Conservation (phyloP, 1,140 invertebrate species). For the Drosophila micromelanica region DNA sequence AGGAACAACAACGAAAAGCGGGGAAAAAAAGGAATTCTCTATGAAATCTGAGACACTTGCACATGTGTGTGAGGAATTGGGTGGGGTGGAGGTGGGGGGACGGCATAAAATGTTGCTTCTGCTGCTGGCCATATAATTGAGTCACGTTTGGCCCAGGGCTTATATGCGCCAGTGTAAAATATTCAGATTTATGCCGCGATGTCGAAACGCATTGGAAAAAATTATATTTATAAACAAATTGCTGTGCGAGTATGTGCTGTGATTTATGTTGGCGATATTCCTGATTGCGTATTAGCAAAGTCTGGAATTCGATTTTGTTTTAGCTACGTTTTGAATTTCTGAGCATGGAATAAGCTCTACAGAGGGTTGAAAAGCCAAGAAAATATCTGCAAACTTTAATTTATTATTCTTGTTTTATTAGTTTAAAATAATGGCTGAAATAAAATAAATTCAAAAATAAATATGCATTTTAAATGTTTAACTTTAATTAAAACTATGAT, state of each 20-base stretch:
- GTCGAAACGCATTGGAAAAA: conserved; percentile 21
- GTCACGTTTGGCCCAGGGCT: conserved; percentile 77
- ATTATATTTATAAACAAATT: conserved; percentile 42
- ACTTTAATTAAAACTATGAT: too few relatives aligned
- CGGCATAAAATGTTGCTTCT: conserved; percentile 5
- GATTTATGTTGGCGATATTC: conserved; percentile 64
- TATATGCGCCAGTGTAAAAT: conserved; percentile 58
- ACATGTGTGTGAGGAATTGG: conserved; percentile 1
- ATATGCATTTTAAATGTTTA: too few relatives aligned
- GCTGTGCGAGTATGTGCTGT: conserved; percentile 33
- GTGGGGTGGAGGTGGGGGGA: background rate
- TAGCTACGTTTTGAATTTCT: background rate
- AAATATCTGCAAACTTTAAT: too few relatives aligned
- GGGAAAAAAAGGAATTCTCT: conserved; percentile 15
- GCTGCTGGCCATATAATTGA: conserved; percentile 76
- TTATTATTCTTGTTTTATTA: too few relatives aligned
- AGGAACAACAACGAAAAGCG: conserved; percentile 15
- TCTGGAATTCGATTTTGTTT: background rate
- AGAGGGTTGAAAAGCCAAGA: too few relatives aligned
- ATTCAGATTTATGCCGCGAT: conserved; percentile 78
- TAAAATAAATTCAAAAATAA: too few relatives aligned
- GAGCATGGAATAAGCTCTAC: too few relatives aligned
- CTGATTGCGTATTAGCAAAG: conserved; percentile 37
- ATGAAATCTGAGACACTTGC: conserved; percentile 62
- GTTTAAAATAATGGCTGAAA: too few relatives aligned